Conservation (phyloP, 2,888 invertebrate species). For the Deilephila porcellus region DNA sequence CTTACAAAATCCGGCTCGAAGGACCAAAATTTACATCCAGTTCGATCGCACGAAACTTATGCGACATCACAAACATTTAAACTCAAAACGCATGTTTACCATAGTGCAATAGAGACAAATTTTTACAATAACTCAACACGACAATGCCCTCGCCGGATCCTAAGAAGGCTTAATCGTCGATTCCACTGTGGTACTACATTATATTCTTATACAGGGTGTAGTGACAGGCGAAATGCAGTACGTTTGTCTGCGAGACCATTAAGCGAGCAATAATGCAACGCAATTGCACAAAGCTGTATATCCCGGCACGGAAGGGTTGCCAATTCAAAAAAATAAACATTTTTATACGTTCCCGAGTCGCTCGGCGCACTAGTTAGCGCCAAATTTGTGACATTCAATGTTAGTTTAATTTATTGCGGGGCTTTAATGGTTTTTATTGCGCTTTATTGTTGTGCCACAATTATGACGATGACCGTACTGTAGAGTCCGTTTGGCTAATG, state of each 20-base stretch:
- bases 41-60: neutral
- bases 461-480: neutral
- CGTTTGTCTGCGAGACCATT: slow-evolving; percentile 55
- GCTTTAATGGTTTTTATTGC: slow-evolving; percentile 13
- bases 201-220: slow-evolving; percentile 29
- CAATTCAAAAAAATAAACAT: slow-evolving; percentile 33
- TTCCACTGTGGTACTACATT: slow-evolving; percentile 21
- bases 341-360: neutral
- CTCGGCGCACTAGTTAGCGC: slow-evolving; percentile 23
- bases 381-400: slow-evolving; percentile 27
- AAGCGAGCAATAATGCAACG: slow-evolving; percentile 59
- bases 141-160: slow-evolving; percentile 9
- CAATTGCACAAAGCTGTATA: slow-evolving; percentile 48
- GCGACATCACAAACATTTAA: neutral
- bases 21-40: neutral
- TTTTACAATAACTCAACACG: slow-evolving; percentile 11
- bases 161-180: slow-evolving; percentile 20
- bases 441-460: neutral
- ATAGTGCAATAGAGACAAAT: slow-evolving; percentile 15
- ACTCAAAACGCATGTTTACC: slow-evolving; percentile 18
- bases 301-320: slow-evolving; percentile 46
- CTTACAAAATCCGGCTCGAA: neutral
- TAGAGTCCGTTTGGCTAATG: neutral
- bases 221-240: slow-evolving; percentile 47
- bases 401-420: slow-evolving; percentile 24